These are phyloP conservation scores for Caligus rogercresseyi DNA, from an alignment of 1,140 invertebrate species.

Conservation along the genomic window DNA sequence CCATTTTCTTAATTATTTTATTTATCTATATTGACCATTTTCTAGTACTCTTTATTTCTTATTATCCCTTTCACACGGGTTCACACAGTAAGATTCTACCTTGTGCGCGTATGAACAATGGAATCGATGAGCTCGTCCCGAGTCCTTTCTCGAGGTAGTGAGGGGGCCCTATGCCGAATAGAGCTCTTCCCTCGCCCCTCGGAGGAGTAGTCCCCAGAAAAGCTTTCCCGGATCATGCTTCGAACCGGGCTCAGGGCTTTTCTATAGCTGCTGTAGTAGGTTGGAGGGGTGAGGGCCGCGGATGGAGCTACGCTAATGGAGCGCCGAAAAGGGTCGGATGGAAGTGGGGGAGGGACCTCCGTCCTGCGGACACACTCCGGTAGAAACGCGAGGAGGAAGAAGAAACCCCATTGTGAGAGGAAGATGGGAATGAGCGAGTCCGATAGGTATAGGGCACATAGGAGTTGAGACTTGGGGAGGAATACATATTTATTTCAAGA, in stretches of 20 bases:
- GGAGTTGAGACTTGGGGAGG: background rate
- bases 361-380: background rate
- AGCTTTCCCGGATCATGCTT: background rate
- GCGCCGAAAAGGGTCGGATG: background rate
- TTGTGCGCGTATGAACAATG: conserved; percentile 13
- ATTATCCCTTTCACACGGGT: background rate
- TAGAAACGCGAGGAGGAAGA: background rate
- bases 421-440: background rate
- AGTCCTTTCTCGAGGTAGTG: conserved; percentile 6
- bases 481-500: background rate
- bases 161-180: conserved; percentile 1
- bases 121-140: conserved; percentile 19
- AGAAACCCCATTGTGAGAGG: background rate
- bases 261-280: background rate
- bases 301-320: background rate
- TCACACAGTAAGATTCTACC: background rate
- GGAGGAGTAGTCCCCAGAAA: background rate
- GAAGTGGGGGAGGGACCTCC: background rate
- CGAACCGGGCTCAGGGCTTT: background rate
- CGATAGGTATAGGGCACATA: background rate
- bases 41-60: background rate
- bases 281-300: background rate
- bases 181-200: background rate
- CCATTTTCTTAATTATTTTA: no score
- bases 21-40: no score